Conservation (phyloP, 2,888 invertebrate species). For the Tiliacea citrago region DNA sequence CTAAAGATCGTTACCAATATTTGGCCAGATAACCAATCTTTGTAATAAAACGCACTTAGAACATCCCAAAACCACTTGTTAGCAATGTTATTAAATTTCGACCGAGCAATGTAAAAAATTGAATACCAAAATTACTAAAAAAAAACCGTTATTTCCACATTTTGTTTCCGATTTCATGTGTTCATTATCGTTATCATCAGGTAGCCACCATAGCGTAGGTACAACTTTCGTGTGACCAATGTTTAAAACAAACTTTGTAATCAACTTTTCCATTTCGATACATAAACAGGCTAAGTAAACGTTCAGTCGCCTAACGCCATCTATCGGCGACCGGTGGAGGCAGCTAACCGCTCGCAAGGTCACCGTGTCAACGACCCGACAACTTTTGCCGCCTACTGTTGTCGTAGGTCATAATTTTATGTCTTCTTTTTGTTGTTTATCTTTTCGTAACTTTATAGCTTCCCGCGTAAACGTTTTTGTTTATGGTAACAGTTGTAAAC, state of each 20-base stretch:
- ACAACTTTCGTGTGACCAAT: constrained; percentile 6
- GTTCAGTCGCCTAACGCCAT: constrained; percentile 78
- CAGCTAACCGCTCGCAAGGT: constrained; percentile 83
- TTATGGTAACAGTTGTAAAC: constrained; percentile 65
- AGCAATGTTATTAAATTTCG: background rate
- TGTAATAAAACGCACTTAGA: background rate
- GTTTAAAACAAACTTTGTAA: constrained; percentile 42
- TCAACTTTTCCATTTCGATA: constrained; percentile 53
- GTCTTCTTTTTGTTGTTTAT: constrained; percentile 91
- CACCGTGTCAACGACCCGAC: constrained; percentile 89
- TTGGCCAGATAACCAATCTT: too few relatives aligned
- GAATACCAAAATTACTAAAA: background rate
- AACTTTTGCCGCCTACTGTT: constrained; percentile 90
- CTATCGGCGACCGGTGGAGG: constrained; percentile 79
- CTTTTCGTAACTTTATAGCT: constrained; percentile 89
- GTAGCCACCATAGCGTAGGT: background rate
- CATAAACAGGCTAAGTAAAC: constrained; percentile 54
- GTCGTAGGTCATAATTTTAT: constrained; percentile 91
- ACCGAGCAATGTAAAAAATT: too few relatives aligned
- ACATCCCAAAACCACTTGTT: background rate
- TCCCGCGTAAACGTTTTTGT: constrained; percentile 83
- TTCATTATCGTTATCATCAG: background rate
- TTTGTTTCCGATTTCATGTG: background rate
- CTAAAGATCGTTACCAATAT: background rate
- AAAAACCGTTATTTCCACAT: background rate